phyloP scores from a whole-genome alignment of 2,888 invertebrate species.

The Deilephila elpenor region DNA sequence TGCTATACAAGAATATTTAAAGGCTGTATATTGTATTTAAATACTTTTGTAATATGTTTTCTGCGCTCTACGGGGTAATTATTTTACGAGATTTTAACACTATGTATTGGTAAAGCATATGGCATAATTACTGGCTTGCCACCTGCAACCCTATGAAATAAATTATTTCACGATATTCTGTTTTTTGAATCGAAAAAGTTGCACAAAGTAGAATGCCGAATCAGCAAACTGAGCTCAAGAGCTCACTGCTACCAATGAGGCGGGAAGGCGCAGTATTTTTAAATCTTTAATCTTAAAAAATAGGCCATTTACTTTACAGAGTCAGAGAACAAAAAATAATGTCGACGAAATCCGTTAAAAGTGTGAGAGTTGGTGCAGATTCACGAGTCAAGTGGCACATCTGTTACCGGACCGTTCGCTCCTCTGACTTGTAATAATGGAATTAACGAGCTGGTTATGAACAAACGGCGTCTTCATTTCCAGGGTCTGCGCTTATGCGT shows the following conservation, averaged over 20 bases:
- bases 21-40: no score
- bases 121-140: no score
- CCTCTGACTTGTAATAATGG: slow-evolving; percentile 81
- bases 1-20: background rate
- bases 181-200: no score
- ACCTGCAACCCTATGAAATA: no score
- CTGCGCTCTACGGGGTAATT: no score
- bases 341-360: slow-evolving; percentile 58
- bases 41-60: no score
- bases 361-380: slow-evolving; percentile 55
- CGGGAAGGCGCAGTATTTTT: background rate
- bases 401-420: slow-evolving; percentile 78
- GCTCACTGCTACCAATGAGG: no score
- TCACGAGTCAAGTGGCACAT: slow-evolving; percentile 75
- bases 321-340: slow-evolving; percentile 55
- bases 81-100: no score
- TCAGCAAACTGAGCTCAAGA: no score
- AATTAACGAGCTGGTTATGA: slow-evolving; percentile 84
- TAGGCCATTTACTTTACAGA: slow-evolving; percentile 53
- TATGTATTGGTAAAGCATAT: no score
- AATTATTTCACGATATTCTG: no score
- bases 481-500: slow-evolving; percentile 74
- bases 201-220: no score
- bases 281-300: slow-evolving; percentile 22
- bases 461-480: slow-evolving; percentile 83